phyloP scores from a whole-genome alignment of 2,113 vertebrate genomes.

The Burhinus oedicnemus region DNA sequence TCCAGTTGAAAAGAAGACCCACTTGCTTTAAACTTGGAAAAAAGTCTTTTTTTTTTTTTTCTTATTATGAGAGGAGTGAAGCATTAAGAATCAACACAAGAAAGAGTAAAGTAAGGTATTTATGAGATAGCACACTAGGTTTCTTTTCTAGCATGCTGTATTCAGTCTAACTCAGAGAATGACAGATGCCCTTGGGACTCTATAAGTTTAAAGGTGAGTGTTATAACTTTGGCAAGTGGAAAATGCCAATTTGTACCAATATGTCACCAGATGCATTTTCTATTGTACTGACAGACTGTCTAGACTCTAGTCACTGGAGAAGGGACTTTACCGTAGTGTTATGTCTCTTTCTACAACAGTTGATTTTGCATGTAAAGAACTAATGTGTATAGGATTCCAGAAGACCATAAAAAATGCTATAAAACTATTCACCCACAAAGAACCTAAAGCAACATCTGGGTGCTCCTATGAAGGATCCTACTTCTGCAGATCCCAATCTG shows the following conservation, averaged over 20 bases:
- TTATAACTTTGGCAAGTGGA: not conserved
- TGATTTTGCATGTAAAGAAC: not conserved
- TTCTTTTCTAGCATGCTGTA: not conserved
- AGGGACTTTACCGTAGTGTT: not conserved
- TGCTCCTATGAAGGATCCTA: not conserved
- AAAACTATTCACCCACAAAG: not conserved
- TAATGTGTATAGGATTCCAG: not conserved
- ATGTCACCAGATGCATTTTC: not conserved
- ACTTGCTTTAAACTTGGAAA: not conserved
- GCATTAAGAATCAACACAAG: not conserved
- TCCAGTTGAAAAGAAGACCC: not conserved
- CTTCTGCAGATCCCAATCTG: not conserved
- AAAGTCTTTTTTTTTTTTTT: not conserved
- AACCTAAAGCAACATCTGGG: not conserved
- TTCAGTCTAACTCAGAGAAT: not conserved
- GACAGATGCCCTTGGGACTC: not conserved
- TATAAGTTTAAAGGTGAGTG: not conserved
- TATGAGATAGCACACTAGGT: not conserved
- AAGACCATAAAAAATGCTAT: not conserved
- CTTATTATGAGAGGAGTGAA: not conserved
- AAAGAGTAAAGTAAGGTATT: not conserved
- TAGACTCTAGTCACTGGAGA: not conserved
- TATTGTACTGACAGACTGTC: not conserved
- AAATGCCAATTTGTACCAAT: not conserved
- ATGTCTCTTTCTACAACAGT: not conserved